Evolutionary conservation across 2,888 invertebrate species (phyloP).

Genomic region (Dilophus febrilis): DNA sequence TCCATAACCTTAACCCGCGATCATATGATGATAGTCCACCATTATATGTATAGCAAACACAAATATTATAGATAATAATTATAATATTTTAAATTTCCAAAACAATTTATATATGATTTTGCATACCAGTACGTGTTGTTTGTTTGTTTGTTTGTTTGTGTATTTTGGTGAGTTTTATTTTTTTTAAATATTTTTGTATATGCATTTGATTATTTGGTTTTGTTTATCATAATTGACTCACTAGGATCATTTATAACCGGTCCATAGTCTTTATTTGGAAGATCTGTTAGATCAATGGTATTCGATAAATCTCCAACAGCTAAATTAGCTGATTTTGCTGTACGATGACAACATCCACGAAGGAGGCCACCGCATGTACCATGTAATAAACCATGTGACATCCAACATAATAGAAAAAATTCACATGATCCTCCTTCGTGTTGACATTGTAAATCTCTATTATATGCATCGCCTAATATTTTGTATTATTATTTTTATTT

Average conservation of each 20-base stretch:
- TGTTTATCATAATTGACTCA: constrained; percentile 38
- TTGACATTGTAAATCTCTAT: constrained; percentile 27
- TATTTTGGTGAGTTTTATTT: too few relatives aligned
- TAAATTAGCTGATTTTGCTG: constrained; percentile 45
- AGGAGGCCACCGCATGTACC: constrained; percentile 68
- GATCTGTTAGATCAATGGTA: constrained; percentile 42
- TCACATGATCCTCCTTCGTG: constrained; percentile 61
- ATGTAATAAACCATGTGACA: constrained; percentile 71
- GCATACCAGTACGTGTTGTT: too few relatives aligned
- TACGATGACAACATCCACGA: constrained; percentile 74
- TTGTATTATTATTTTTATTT: too few relatives aligned
- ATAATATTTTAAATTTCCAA: too few relatives aligned
- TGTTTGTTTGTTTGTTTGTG: too few relatives aligned
- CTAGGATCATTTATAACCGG: constrained; percentile 63
- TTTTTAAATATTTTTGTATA: too few relatives aligned
- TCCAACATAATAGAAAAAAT: constrained; percentile 84
- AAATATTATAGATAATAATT: too few relatives aligned
- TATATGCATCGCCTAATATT: constrained; percentile 4
- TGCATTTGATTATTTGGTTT: too few relatives aligned
- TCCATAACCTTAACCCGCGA: too few relatives aligned
- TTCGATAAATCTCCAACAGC: constrained; percentile 48
- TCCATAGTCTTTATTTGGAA: constrained; percentile 43
- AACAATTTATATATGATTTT: too few relatives aligned
- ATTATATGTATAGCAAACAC: too few relatives aligned
- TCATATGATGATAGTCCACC: too few relatives aligned